Evolutionary conservation across 2,888 invertebrate species (phyloP), one percentile per base, ranked within the genome.

Genomic region (Pandemis heparana): DNA sequence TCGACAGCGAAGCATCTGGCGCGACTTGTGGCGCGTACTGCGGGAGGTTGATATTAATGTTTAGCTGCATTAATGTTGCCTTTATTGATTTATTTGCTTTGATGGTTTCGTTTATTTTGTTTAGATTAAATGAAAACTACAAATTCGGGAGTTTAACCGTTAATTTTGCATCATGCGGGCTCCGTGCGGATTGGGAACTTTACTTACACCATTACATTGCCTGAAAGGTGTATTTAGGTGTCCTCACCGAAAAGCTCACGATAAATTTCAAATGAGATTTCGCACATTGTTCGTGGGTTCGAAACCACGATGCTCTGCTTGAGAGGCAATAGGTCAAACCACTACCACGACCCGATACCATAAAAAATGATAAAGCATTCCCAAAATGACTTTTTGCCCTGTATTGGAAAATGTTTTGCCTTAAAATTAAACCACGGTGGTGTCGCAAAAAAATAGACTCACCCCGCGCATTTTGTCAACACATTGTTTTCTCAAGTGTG

Each of bases 21-120:
- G 74, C 64, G 69, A 74, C 74, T 74, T 65, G 74, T 69, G 68
- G 71, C 71, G 65, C 71, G 72, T 59, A 68, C 68, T 70, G 74
- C 60, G 64, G 69, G 73, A 68, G 66, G 51, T 48, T 60, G 60
- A 70, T 74, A 74, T 74, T 74, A 74, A 74, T 70, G 69, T 74
- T 64, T 41, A 46, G 69, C 59, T 74, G 69, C 74, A 74, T 74
- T 70, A 65, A 73, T 70, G 74, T 70, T 70, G 69, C 60, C 48
- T 53, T 67, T 60, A 64, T 73, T 51, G 74, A 69, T 74, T 70
- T 70, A 60, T 73, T 59, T 56, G 63, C 68, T 64, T 48, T 59
- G 39, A 73, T 63, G 48, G 16, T 18, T 68, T 62, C 51, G 70
- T 59, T 71, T 53, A 43, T 62, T 32, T 72, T 66, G 39, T 72